Conservation (phyloP, 2,797 vertebrate species). For the Odontamblyopus rebecca region DNA sequence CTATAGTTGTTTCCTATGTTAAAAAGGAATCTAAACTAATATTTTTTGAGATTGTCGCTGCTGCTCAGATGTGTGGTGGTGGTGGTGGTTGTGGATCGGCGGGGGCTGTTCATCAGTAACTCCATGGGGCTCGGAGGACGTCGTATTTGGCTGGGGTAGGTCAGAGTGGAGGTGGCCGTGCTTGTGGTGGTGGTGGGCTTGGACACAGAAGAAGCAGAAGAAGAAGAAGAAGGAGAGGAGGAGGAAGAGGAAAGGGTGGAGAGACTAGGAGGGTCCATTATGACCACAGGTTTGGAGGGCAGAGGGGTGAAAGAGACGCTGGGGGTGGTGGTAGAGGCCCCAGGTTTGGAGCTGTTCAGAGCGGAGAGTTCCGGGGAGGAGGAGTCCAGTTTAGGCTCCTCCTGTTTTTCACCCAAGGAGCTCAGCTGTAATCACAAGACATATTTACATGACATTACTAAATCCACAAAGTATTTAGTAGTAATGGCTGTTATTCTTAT, state of each 20-base stretch:
- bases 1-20: too few relatives aligned
- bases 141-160: not conserved
- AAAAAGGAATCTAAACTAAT: not conserved
- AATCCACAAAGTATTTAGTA: not conserved
- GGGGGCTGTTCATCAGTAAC: constrained; percentile 46
- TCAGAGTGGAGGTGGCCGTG: not conserved
- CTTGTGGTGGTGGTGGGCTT: constrained; percentile 2
- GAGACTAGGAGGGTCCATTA: constrained; percentile 24
- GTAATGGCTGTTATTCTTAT: not conserved
- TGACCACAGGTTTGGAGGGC: constrained; percentile 43
- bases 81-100: constrained; percentile 8
- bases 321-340: not conserved
- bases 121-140: constrained; percentile 63
- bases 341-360: constrained; percentile 14
- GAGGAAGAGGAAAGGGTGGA: not conserved
- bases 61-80: constrained; percentile 32
- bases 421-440: constrained; percentile 36
- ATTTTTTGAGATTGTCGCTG: constrained; percentile 46
- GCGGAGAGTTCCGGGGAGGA: constrained; percentile 1
- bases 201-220: not conserved
- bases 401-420: constrained; percentile 14
- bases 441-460: not conserved
- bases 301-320: constrained; percentile 6
- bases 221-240: not conserved
- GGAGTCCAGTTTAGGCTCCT: constrained; percentile 13